Base-by-base conservation (phyloP, 2,888 invertebrate genomes). In the Micoletzkya japonica region DNA sequence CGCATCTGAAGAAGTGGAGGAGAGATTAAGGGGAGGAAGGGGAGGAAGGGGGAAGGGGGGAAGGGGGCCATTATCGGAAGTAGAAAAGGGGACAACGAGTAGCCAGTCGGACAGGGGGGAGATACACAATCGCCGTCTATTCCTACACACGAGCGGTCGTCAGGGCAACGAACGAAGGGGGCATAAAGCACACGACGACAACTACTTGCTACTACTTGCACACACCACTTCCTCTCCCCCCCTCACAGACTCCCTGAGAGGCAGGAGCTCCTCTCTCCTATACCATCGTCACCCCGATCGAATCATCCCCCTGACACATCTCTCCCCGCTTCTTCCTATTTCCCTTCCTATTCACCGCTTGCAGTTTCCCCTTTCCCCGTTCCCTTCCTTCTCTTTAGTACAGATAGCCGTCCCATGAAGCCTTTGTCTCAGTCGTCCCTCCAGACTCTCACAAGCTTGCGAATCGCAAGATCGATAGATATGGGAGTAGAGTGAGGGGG, bases 11-110 rank as follows among this genome's bases (percentile, higher is more conserved):
- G 50, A 34, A 24, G 24, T 14, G 3, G 32, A 14, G 32, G 63
- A 63, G 30, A 7, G 61, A 44, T 24, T 24, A 61, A n/a, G 50
- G 34, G 26, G 54, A 36, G 30, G 37, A 37, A 37, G 34, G 37
- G 26, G 37, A 32, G 44, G 37, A 54, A 54, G 44, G 39, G 36
- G 54, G 64, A 54, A 66, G 54, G 64, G 52, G 37, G 64, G 36
- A 52, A 52, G 54, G 63, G 64, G 64, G 52, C 64, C 64, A 66
- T 66, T 66, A 66, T 66, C 28, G 64, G 63, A 44, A 50, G 49
- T 63, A n/a, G n/a, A n/a, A n/a, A n/a, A n/a, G n/a, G n/a, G n/a
- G n/a, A n/a, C n/a, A n/a, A n/a, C n/a, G n/a, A n/a, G 20, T 10
- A 20, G 44, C 10, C 10, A 44, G 20, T 44, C 44, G 44, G 44